Percentiles rank a stretch among this genome's conserved stretches.
These are phyloP conservation scores for Aphidius gifuensis DNA, from an alignment of 1,140 invertebrate genomes.

Conservation along the genomic window DNA sequence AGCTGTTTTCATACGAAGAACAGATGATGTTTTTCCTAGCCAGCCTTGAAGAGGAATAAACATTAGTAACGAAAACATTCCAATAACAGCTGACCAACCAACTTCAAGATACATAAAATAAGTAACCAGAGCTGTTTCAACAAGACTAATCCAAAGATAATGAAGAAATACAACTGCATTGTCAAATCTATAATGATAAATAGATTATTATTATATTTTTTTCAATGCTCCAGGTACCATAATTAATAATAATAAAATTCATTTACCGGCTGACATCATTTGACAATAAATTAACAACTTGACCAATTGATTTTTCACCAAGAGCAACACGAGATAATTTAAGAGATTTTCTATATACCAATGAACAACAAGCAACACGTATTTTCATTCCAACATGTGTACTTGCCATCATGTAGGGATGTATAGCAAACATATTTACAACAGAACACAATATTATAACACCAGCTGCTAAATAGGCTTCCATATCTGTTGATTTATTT, in stretches of 20 bases:
- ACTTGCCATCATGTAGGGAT: slow-evolving; percentile 76
- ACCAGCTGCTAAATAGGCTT: slow-evolving; percentile 67
- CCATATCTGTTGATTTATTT: slow-evolving; percentile 35
- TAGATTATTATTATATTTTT: too few species aligned
- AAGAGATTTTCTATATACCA: slow-evolving; percentile 79
- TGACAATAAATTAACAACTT: slow-evolving; percentile 83
- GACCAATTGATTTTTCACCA: slow-evolving; percentile 74
- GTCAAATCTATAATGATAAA: slow-evolving; percentile 58
- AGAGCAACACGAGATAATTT: slow-evolving; percentile 64
- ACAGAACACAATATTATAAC: slow-evolving; percentile 67
- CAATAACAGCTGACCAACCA: slow-evolving; percentile 70
- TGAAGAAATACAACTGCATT: slow-evolving; percentile 64
- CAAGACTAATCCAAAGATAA: slow-evolving; percentile 70
- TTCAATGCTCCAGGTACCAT: too few species aligned
- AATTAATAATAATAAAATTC: too few species aligned
- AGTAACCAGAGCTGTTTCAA: slow-evolving; percentile 72
- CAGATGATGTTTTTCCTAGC: slow-evolving; percentile 63
- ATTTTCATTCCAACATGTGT: slow-evolving; percentile 71
- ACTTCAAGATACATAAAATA: slow-evolving; percentile 75
- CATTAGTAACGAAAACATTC: slow-evolving; percentile 73
- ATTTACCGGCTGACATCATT: slow-evolving; percentile 69
- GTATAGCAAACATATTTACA: slow-evolving; percentile 67
- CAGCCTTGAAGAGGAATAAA: slow-evolving; percentile 82
- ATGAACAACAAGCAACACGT: slow-evolving; percentile 71
- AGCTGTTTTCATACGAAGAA: slow-evolving; percentile 59